Evolutionary conservation across 2,888 invertebrate genomes (phyloP).

Genomic region (Platycheirus rosarum): DNA sequence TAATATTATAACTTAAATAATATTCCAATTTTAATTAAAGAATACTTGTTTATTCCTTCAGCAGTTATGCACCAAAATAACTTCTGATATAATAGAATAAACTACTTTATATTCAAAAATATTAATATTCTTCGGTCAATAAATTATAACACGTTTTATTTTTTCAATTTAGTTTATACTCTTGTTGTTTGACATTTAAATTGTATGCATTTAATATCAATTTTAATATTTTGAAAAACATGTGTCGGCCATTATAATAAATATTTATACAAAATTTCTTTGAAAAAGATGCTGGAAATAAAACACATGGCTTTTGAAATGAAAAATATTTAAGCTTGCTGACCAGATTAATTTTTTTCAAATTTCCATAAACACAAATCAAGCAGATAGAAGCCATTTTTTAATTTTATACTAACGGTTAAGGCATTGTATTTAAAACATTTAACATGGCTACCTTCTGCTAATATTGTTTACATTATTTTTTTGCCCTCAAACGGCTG

Average conservation of each 20-base stretch:
- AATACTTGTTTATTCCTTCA: too few species aligned
- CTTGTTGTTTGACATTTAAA: slow-evolving; percentile 15
- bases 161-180: not conserved
- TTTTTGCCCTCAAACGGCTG: not conserved
- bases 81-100: slow-evolving; percentile 4
- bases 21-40: too few species aligned
- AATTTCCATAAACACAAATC: slow-evolving; percentile 15
- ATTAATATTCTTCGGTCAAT: not conserved
- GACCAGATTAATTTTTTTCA: slow-evolving; percentile 6
- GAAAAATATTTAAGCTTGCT: not conserved
- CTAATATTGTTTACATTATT: slow-evolving; percentile 2
- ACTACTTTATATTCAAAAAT: not conserved
- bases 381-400: not conserved
- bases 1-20: too few species aligned
- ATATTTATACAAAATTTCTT: not conserved
- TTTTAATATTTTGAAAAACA: not conserved
- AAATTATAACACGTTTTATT: not conserved
- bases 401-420: not conserved
- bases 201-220: too few species aligned
- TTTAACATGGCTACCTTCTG: not conserved
- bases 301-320: not conserved
- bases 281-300: not conserved
- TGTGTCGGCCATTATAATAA: not conserved
- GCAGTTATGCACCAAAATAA: not conserved
- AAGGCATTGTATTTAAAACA: not conserved